phyloP scores from a whole-genome alignment of 2,797 vertebrate genomes.

The Rhabdophis nuchalis region DNA sequence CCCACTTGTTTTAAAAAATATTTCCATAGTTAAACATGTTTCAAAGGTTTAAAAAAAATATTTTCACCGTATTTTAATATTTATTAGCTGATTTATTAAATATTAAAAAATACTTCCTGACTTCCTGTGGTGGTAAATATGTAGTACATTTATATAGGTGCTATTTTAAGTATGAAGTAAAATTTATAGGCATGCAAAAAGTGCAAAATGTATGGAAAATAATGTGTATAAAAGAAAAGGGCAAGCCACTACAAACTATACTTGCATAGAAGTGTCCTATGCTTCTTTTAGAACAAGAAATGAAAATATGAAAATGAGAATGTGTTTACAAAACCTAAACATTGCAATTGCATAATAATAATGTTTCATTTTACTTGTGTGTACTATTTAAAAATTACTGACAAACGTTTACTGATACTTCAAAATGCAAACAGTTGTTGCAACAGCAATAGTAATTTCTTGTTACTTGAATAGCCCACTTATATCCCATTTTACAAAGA shows the following conservation, averaged over 20 bases:
- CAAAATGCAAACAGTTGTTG: neutral
- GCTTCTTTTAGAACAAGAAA: constrained; percentile 10
- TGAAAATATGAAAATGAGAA: neutral
- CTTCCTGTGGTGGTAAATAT: constrained; percentile 15
- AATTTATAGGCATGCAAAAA: constrained; percentile 16
- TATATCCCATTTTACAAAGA: neutral
- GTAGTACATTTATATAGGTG: constrained; percentile 29
- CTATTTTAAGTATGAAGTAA: constrained; percentile 21
- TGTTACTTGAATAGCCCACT: neutral
- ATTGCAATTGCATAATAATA: neutral
- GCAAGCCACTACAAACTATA: neutral
- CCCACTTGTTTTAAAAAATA: neutral
- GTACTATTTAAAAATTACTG: neutral
- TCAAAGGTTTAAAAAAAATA: neutral
- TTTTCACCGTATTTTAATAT: constrained; percentile 15
- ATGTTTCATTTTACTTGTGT: neutral
- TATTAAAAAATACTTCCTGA: constrained; percentile 22
- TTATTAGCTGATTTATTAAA: constrained; percentile 34
- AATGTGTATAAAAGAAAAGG: neutral
- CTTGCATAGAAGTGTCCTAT: constrained; percentile 20
- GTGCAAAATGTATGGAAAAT: constrained; percentile 22
- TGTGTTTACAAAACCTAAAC: constrained; percentile 1
- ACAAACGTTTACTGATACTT: neutral
- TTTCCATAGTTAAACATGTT: neutral
- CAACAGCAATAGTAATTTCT: neutral